Evolutionary conservation across 2,113 vertebrate species (phyloP), one percentile per base, ranked within the genome.

Genomic region (Meles meles): DNA sequence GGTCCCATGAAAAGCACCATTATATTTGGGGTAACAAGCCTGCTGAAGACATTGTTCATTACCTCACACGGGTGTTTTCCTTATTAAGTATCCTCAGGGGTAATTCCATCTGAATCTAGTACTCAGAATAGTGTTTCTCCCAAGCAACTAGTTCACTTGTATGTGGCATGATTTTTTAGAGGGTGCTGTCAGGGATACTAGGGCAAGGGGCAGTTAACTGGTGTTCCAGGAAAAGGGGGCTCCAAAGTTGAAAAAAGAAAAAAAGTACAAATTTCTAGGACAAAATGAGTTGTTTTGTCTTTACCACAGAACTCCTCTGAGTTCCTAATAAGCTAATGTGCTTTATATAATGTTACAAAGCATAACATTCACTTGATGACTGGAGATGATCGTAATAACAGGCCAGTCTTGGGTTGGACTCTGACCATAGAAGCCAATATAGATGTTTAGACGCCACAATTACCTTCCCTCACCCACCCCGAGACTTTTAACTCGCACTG

Each of bases 81-180:
- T 96, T 96, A 90, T 74, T 79, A 90, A 90, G 47, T 82, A 44
- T n/a, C 67, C 89, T 91, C 31, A 3, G 57, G 86, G 86, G 72
- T 67, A 84, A 79, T 77, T 88, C 65, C 31, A 61, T 90, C 88
- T 83, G 72, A 92, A 82, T 87, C 95, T 88, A 83, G 42, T 52
- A 79, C 59, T 79, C 29, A 96, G 96, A 87, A 84, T 72, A 77
- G 79, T 77, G 59, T 69, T 84, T 94, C 88, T 96, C 42, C 57
- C 2, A 23, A 29, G 55, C 57, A 71, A 79, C 25, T 81, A 7
- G 81, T 55, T 85, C 93, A 34, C 52, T 89, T 79, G 5, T 52
- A 83, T 57, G 63, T 59, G 67, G n/a, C 29, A 29, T 72, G 65
- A 25, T 55, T 97, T 95, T 91, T 86, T 55, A 65, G 92, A 67